These are phyloP conservation scores for Ceyx cyanopectus DNA, from an alignment of 2,113 vertebrate species.

Conservation along the genomic window DNA sequence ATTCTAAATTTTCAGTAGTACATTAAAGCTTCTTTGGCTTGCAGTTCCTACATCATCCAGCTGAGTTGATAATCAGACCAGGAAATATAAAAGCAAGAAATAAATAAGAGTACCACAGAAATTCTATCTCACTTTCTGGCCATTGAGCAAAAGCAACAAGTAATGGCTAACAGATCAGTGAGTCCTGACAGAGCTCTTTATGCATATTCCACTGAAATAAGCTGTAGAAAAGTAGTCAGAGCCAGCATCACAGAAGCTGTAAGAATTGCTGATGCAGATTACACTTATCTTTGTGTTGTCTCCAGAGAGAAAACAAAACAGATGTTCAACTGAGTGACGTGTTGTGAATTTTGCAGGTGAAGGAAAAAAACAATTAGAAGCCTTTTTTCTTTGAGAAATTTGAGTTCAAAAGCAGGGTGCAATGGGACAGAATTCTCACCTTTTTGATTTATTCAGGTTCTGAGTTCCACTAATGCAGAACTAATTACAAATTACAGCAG, in stretches of 20 bases:
- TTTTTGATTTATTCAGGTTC: constrained; percentile 31
- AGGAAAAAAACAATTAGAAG: constrained; percentile 8
- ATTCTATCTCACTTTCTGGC: not conserved
- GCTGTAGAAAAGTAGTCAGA: not conserved
- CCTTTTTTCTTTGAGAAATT: not conserved
- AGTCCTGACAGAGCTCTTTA: not conserved
- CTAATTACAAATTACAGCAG: constrained; percentile 42
- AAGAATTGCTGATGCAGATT: not conserved
- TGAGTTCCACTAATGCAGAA: not conserved
- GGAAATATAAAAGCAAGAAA: not conserved
- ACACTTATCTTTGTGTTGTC: not conserved
- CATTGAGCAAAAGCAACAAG: not conserved
- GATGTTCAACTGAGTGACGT: not conserved
- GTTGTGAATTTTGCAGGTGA: constrained; percentile 2
- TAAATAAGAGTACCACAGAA: not conserved
- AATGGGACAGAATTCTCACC: not conserved
- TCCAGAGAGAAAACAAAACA: constrained; percentile 20
- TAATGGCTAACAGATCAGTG: rapidly evolving
- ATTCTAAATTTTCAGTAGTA: not conserved
- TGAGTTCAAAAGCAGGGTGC: not conserved
- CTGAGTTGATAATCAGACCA: not conserved
- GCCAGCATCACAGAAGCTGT: not conserved
- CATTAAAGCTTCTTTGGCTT: not conserved
- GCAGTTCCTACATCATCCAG: not conserved
- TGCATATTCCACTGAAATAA: not conserved